These are phyloP conservation scores for Betta splendens DNA, from an alignment of 2,797 vertebrate genomes.

Conservation along the genomic window DNA sequence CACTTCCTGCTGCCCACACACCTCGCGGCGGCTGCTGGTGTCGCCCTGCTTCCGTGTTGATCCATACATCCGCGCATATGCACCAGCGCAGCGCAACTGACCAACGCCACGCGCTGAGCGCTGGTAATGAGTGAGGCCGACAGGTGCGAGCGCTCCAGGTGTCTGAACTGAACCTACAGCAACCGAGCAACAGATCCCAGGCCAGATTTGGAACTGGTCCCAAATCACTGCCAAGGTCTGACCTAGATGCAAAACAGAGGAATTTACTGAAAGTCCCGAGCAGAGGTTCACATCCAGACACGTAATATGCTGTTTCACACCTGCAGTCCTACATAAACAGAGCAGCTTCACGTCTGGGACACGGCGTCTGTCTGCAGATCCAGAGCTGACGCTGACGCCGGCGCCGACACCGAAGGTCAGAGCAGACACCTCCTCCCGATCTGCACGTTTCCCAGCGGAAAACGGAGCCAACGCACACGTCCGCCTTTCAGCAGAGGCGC, in stretches of 20 bases:
- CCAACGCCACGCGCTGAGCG: too few relatives aligned
- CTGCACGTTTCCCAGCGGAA: slow-evolving; percentile 13
- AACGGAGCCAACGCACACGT: slow-evolving; percentile 4
- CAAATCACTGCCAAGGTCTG: too few relatives aligned
- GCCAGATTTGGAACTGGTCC: too few relatives aligned
- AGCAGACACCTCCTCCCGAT: slow-evolving; percentile 4
- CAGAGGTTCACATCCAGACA: background rate
- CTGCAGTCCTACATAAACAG: slow-evolving; percentile 43
- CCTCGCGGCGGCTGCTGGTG: slow-evolving; percentile 36
- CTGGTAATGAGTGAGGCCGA: background rate
- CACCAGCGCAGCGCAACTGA: too few relatives aligned
- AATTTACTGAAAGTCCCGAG: background rate
- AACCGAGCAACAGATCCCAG: too few relatives aligned
- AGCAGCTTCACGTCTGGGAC: too few relatives aligned
- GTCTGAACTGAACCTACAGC: too few relatives aligned
- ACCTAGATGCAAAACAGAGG: background rate
- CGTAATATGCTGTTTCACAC: slow-evolving; percentile 51
- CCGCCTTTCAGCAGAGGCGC: slow-evolving; percentile 22
- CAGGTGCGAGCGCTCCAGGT: too few relatives aligned
- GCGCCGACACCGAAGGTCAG: slow-evolving; percentile 39
- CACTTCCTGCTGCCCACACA: slow-evolving; percentile 66
- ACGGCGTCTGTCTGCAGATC: too few relatives aligned
- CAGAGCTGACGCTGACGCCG: too few relatives aligned
- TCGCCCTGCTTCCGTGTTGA: background rate
- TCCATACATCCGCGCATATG: too few relatives aligned